Base-by-base conservation (phyloP, 2,888 invertebrate genomes). In the Melanostoma scalare region DNA sequence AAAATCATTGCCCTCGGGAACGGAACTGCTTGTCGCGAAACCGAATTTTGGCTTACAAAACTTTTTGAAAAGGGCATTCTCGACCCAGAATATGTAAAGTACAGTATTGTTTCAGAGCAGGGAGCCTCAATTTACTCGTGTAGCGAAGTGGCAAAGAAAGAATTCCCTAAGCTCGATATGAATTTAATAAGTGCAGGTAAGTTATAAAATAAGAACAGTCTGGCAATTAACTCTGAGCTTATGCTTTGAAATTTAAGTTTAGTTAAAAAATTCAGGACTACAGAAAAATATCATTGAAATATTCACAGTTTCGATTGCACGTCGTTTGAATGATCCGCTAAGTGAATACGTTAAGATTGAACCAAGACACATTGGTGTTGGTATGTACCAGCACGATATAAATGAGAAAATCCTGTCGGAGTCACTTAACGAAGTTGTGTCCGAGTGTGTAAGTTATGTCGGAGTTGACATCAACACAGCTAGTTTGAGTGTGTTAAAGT, bases 381-480 rank as follows among this genome's bases (percentile, higher is more conserved):
- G 98, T n/a, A 95, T 98, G 95, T 98, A 98, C 89, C 96, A 98
- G 91, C 97, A 98, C 88, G 98, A 98, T 89, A 93, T 98, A 33
- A 94, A 96, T 6, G 94, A 96, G 85, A 96, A 95, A 87, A 93
- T 94, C 89, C 90, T 98, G 1, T 94, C 93, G 8, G 92, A 94
- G 3, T 94, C 96, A 0, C 91, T 98, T 20, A 95, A 96, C 86
- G 94, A 95, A 86, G 95, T 96, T 0, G 95, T 98, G 0, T 95
- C 95, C 55, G 97, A 98, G 89, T 96, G 97, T 87, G 98, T 98
- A 20, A 98, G 97, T 91, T 96, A 96, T 91, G 97, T 98, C 0
- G 98, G 98, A 0, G 97, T 97, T 0, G 97, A 98, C 89, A 91
- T 98, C 6, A 98, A 98, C 89, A 96, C 96, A 0, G 95, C 97